These are phyloP conservation scores for Phlogophora meticulosa DNA, from an alignment of 2,888 invertebrate species.

Conservation along the genomic window DNA sequence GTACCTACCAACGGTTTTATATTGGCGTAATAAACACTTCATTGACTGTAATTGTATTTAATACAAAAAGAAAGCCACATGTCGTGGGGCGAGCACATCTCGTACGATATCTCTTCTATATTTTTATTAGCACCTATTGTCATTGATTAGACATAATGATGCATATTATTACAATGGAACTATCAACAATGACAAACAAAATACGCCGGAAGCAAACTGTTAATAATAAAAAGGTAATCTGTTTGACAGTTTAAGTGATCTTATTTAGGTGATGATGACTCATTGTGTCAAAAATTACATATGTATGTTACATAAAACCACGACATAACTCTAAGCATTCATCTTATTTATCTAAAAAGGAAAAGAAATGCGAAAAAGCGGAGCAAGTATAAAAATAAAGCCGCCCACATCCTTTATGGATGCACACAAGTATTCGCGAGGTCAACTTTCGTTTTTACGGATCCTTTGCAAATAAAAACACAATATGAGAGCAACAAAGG, in stretches of 20 bases:
- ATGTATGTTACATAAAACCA: constrained; percentile 44
- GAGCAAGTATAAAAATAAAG: constrained; percentile 67
- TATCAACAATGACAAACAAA: constrained; percentile 15
- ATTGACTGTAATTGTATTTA: constrained; percentile 65
- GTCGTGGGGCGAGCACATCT: constrained; percentile 46
- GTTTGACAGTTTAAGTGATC: constrained; percentile 16
- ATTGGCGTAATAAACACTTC: constrained; percentile 46
- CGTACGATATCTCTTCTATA: constrained; percentile 26
- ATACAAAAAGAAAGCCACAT: constrained; percentile 68
- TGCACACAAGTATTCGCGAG: constrained; percentile 71
- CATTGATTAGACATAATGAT: constrained; percentile 25
- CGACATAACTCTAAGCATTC: constrained; percentile 27
- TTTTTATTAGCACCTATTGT: constrained; percentile 48
- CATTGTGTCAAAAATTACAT: constrained; percentile 31
- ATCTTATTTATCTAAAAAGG: constrained; percentile 57
- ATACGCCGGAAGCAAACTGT: background rate
- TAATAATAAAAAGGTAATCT: background rate
- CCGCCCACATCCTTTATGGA: constrained; percentile 61
- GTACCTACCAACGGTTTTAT: constrained; percentile 25
- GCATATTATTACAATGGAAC: constrained; percentile 24
- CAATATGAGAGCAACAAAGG: constrained; percentile 78
- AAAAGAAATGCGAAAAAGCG: constrained; percentile 58
- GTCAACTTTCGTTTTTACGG: constrained; percentile 84
- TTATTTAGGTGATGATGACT: constrained; percentile 32
- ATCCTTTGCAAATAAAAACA: constrained; percentile 79